A percentile compares a stretch with the other conserved stretches of the same genome.
phyloP scores from a whole-genome alignment of 2,797 vertebrate genomes.

The Manis pentadactyla region DNA sequence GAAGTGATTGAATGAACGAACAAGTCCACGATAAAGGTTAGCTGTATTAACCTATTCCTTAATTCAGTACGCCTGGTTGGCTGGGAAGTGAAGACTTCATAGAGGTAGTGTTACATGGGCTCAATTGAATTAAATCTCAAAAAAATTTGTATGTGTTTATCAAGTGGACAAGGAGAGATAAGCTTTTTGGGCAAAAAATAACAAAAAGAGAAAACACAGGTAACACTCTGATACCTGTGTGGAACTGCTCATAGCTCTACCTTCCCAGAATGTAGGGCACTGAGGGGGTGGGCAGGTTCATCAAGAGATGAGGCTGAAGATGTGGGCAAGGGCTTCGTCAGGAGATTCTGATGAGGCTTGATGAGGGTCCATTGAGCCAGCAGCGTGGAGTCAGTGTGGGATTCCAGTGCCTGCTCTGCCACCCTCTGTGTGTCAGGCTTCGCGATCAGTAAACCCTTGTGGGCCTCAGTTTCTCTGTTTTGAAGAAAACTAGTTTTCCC shows the following conservation, averaged over 20 bases:
- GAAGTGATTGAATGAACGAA: background rate
- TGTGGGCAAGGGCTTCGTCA: accelerated
- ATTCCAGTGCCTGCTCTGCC: background rate
- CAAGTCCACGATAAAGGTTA: background rate
- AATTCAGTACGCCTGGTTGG: background rate
- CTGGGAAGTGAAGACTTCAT: background rate
- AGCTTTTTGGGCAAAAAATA: background rate
- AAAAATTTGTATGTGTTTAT: background rate
- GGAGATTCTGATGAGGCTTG: background rate
- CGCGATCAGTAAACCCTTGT: background rate
- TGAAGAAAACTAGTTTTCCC: background rate
- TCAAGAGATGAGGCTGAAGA: background rate
- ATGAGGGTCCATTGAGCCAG: accelerated
- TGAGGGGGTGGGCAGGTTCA: background rate
- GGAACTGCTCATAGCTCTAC: background rate
- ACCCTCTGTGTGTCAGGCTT: background rate
- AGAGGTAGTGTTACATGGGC: background rate
- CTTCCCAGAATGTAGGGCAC: background rate
- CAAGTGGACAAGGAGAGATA: background rate
- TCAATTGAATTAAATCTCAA: background rate
- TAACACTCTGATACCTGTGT: background rate
- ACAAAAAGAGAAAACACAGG: background rate
- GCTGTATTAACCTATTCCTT: background rate
- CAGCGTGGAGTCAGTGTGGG: background rate
- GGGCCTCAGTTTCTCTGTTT: background rate